These are phyloP conservation scores for Lordiphosa clarofinis DNA, from an alignment of 1,140 invertebrate species.

Conservation along the genomic window DNA sequence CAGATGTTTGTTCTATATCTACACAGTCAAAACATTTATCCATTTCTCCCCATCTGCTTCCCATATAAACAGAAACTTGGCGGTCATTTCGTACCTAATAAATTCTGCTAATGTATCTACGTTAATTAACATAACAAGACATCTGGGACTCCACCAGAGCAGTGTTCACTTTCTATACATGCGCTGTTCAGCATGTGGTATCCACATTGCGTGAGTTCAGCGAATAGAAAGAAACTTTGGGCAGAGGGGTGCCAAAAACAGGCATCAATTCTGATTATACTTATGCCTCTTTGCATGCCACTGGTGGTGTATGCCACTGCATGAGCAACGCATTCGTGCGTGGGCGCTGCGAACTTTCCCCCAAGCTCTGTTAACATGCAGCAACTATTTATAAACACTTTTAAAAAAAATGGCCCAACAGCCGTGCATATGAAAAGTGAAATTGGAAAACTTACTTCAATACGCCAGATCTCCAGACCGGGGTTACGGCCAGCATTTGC, in stretches of 20 bases:
- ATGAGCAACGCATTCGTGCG: slow-evolving; percentile 63
- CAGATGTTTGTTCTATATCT: slow-evolving; percentile 21
- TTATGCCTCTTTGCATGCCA: slow-evolving; percentile 25
- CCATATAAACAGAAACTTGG: slow-evolving; percentile 22
- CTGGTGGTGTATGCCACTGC: slow-evolving; percentile 30
- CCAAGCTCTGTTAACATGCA: slow-evolving; percentile 35
- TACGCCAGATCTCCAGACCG: slow-evolving; percentile 85
- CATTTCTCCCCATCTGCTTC: neutral
- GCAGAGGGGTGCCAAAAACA: neutral
- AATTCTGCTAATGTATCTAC: slow-evolving; percentile 43
- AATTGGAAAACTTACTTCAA: slow-evolving; percentile 82
- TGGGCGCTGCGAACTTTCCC: slow-evolving; percentile 55
- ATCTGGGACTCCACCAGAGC: too few species aligned
- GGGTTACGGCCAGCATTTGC: slow-evolving; percentile 83
- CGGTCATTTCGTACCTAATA: slow-evolving; percentile 35
- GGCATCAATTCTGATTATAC: slow-evolving; percentile 17
- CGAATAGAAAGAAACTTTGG: slow-evolving; percentile 21
- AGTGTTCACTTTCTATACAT: slow-evolving; percentile 10
- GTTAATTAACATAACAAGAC: slow-evolving; percentile 47
- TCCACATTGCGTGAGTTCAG: slow-evolving; percentile 42
- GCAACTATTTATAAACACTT: slow-evolving; percentile 49
- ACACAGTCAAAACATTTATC: slow-evolving; percentile 21
- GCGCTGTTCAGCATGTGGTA: slow-evolving; percentile 33
- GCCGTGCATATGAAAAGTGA: slow-evolving; percentile 8
- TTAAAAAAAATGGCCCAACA: slow-evolving; percentile 7